A percentile compares a stretch with the other conserved stretches of the same genome.
phyloP scores from a whole-genome alignment of 2,113 vertebrate species.

The Lucifuga dentata region DNA sequence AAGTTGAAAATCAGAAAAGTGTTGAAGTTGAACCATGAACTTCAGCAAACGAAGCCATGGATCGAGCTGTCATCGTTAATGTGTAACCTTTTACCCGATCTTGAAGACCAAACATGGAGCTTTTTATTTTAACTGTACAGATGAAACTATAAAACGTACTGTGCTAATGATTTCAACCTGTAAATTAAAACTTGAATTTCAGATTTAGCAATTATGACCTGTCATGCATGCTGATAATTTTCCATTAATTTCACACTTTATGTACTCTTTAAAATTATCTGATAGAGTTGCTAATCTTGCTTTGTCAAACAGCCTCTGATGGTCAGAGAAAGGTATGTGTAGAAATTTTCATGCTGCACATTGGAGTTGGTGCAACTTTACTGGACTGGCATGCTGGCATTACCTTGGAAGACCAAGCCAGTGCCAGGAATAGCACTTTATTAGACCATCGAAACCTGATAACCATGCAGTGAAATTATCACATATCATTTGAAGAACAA shows the following conservation, averaged over 20 bases:
- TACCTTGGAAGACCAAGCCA: neutral
- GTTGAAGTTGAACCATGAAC: neutral
- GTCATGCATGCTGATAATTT: neutral
- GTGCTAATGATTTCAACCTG: neutral
- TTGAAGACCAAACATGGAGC: slow-evolving; percentile 3
- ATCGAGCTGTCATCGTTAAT: neutral
- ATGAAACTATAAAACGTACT: no score
- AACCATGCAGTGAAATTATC: slow-evolving; percentile 1
- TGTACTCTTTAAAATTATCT: no score
- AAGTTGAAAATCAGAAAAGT: neutral
- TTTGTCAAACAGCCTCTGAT: slow-evolving; percentile 1
- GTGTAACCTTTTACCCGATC: slow-evolving; percentile 23
- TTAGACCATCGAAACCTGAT: slow-evolving; percentile 24
- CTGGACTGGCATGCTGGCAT: slow-evolving; percentile 1
- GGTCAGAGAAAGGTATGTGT: neutral
- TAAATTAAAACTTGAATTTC: neutral
- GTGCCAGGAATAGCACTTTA: slow-evolving; percentile 13
- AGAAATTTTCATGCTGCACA: slow-evolving; percentile 17
- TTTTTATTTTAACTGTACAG: no score
- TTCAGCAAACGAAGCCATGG: neutral
- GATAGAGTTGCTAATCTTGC: neutral
- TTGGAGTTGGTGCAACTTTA: slow-evolving; percentile 12
- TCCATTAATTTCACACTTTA: no score
- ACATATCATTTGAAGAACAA: slow-evolving; percentile 5
- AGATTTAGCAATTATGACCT: neutral